phyloP scores from a whole-genome alignment of 2,797 vertebrate genomes.

The Falco biarmicus region DNA sequence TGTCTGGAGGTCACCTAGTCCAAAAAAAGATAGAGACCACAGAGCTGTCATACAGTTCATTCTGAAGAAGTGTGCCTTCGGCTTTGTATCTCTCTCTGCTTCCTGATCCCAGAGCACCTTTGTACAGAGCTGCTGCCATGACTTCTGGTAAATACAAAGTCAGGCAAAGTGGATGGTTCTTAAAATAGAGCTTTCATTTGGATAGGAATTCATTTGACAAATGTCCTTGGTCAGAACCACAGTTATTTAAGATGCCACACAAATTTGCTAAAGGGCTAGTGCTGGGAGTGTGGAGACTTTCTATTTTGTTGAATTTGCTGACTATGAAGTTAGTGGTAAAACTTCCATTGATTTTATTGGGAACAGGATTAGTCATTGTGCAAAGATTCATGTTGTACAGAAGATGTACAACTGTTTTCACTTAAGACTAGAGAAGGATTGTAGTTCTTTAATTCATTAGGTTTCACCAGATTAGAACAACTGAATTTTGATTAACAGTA shows the following conservation, averaged over 20 bases:
- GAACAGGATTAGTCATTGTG: neutral
- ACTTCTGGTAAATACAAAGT: neutral
- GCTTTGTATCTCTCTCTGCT: neutral
- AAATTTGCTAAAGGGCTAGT: neutral
- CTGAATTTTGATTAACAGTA: neutral
- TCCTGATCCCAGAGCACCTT: neutral
- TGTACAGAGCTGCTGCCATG: neutral
- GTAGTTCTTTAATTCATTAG: neutral
- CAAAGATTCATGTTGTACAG: neutral
- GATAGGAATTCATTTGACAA: neutral
- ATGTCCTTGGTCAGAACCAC: neutral
- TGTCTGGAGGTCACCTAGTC: neutral
- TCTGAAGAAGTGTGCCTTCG: neutral
- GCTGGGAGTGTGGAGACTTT: neutral
- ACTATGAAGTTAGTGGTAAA: neutral
- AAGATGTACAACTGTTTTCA: neutral
- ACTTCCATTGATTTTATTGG: neutral
- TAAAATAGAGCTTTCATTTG: neutral
- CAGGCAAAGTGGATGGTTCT: neutral
- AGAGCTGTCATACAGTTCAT: neutral
- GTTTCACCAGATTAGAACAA: slow-evolving; percentile 15
- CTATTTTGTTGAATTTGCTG: neutral
- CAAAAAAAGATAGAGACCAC: neutral
- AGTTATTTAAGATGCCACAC: neutral
- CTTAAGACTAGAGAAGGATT: neutral